Evolutionary conservation across 2,797 vertebrate species (phyloP).

Genomic region (Falco concolor): DNA sequence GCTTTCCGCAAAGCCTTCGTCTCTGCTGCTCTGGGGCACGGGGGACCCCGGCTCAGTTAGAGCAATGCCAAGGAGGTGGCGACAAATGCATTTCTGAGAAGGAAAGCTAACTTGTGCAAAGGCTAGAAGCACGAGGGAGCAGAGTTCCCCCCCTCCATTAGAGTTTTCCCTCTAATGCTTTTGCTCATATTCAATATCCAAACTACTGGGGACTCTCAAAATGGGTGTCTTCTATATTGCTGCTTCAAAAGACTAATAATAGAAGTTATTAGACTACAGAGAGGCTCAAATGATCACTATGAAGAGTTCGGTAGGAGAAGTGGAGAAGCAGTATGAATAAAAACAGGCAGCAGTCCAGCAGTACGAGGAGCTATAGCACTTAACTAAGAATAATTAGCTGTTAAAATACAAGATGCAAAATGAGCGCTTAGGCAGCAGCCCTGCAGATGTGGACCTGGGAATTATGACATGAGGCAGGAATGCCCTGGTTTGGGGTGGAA

Average conservation of each 20-base stretch:
- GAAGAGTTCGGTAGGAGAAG: background rate
- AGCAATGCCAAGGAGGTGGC: background rate
- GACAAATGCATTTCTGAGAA: constrained; percentile 12
- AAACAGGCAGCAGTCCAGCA: background rate
- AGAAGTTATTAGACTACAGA: background rate
- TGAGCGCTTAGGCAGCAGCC: background rate
- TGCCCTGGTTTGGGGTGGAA: background rate
- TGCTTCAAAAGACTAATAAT: background rate
- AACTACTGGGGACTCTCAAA: background rate
- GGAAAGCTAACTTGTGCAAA: background rate
- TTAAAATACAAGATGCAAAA: background rate
- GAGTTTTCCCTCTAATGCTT: background rate
- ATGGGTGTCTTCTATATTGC: background rate
- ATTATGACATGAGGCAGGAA: background rate
- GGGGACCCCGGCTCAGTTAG: background rate
- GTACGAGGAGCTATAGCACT: background rate
- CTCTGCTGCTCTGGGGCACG: background rate
- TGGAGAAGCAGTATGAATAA: background rate
- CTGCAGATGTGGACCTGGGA: background rate
- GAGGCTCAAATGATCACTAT: background rate
- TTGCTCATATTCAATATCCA: background rate
- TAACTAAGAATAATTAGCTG: constrained; percentile 24
- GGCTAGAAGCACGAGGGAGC: background rate
- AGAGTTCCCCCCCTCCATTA: background rate
- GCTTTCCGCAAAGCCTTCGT: background rate